Evolutionary conservation across 2,888 invertebrate genomes (phyloP), one percentile per base, ranked within the genome.

Genomic region (Rhamphomyia laevipes): DNA sequence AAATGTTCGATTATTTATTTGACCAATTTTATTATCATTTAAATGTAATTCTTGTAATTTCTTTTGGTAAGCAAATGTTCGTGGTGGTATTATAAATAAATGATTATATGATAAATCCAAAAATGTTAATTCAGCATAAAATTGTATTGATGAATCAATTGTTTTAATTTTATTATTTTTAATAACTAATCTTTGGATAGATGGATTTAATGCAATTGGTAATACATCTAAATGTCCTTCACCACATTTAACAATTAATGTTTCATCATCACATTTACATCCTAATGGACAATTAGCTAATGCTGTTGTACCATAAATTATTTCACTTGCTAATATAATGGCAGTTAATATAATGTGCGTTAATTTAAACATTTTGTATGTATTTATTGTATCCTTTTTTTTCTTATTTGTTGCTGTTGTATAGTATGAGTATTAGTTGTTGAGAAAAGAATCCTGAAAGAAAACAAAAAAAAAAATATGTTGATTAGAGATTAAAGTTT

Each of bases 121-220:
- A 66, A 85, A 87, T 56, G 82, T 83, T n/a, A 91, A 75, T 58
- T 88, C 88, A 1, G 84, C 80, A 70, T 91, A 91, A 72, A 91
- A 91, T 65, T 87, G 86, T 71, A 91, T 86, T 21, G 88, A 87
- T 45, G 87, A 87, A 68, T 91, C 90, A 57, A 91, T 86, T 15
- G 86, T 87, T 67, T 87, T 88, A 61, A 91, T 89, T 62, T 84
- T 83, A 68, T 90, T 91, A 68, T 85, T 86, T 61, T 84, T 81
- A 54, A 91, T 79, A 58, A 88, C 84, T 60, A 91, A 78, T 48
- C 88, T 77, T 65, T 87, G 86, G 55, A 91, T 88, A 60, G 87
- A 86, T 38, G 94, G 94, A 73, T 93, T 93, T 55, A 93, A 74
- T 3, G 90, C 87, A 61, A 92, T 92, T 53, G 92, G 92, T 53